phyloP scores from a whole-genome alignment of 2,888 invertebrate genomes.

The Tipula lateralis region DNA sequence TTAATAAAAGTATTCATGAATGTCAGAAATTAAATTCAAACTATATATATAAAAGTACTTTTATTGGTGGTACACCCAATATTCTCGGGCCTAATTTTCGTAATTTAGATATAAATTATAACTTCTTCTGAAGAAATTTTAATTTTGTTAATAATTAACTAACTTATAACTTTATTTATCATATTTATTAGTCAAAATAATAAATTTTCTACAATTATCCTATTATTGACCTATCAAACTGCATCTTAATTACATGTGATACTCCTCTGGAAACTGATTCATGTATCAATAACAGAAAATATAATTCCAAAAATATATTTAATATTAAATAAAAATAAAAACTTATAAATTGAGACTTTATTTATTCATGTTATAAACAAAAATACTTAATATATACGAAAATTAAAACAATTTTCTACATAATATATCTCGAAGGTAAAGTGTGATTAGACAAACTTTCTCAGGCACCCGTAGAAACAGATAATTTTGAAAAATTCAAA shows the following conservation, averaged over 20 bases:
- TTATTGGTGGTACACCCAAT: neutral
- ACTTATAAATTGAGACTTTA: neutral
- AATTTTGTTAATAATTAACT: too few species aligned
- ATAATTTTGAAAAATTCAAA: conserved; percentile 25
- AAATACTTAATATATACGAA: neutral
- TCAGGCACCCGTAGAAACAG: conserved; percentile 26
- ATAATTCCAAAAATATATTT: neutral
- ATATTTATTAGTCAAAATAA: too few species aligned
- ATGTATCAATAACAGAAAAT: neutral
- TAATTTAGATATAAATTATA: too few species aligned
- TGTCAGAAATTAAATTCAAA: neutral
- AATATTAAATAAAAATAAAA: neutral
- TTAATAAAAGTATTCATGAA: too few species aligned
- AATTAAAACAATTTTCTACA: neutral
- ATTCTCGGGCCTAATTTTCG: neutral
- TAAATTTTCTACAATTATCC: neutral
- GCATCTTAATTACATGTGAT: neutral
- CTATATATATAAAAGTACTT: neutral
- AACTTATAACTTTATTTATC: too few species aligned
- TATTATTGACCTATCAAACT: neutral
- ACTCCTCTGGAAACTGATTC: neutral
- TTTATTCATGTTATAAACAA: neutral
- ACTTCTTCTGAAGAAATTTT: too few species aligned
- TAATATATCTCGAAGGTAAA: neutral
- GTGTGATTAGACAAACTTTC: neutral